phyloP scores from a whole-genome alignment of 1,140 invertebrate genomes.

The Lasioglossum albipes region DNA sequence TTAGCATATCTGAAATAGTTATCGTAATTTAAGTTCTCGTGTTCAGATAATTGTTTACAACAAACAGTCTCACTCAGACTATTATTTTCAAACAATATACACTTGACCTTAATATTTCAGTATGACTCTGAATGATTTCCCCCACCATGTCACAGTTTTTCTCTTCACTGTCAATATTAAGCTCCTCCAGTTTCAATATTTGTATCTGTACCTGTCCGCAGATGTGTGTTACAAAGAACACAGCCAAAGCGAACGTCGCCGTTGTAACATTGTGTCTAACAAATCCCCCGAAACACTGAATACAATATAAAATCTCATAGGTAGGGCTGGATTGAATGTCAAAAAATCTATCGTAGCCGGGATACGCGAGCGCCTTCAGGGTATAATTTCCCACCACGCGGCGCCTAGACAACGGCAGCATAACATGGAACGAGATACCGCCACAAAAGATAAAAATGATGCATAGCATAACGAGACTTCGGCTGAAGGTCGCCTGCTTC shows the following conservation, averaged over 20 bases:
- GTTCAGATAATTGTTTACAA: too few relatives aligned
- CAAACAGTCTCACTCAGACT: too few relatives aligned
- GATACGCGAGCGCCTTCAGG: constrained; percentile 38
- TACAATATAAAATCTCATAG: constrained; percentile 55
- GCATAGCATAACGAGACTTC: constrained; percentile 18
- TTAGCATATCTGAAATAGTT: neutral
- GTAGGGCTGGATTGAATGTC: constrained; percentile 53
- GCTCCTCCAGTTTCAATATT: constrained; percentile 23
- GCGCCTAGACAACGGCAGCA: constrained; percentile 11
- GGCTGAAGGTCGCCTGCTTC: constrained; percentile 17
- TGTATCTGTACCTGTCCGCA: constrained; percentile 55
- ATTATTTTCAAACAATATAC: too few relatives aligned
- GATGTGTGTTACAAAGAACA: constrained; percentile 62
- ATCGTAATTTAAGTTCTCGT: neutral
- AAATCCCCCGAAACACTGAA: constrained; percentile 55
- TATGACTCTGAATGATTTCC: constrained; percentile 15
- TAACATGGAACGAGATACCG: constrained; percentile 31
- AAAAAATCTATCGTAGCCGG: constrained; percentile 55
- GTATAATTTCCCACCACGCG: constrained; percentile 26
- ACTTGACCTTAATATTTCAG: constrained; percentile 13
- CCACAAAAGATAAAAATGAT: constrained; percentile 25
- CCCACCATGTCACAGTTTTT: constrained; percentile 4
- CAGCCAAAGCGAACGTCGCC: constrained; percentile 56
- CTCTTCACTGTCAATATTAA: neutral
- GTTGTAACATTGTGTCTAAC: constrained; percentile 56